Evolutionary conservation across 2,113 vertebrate genomes (phyloP).

Genomic region (Rhodinocichla rosea): DNA sequence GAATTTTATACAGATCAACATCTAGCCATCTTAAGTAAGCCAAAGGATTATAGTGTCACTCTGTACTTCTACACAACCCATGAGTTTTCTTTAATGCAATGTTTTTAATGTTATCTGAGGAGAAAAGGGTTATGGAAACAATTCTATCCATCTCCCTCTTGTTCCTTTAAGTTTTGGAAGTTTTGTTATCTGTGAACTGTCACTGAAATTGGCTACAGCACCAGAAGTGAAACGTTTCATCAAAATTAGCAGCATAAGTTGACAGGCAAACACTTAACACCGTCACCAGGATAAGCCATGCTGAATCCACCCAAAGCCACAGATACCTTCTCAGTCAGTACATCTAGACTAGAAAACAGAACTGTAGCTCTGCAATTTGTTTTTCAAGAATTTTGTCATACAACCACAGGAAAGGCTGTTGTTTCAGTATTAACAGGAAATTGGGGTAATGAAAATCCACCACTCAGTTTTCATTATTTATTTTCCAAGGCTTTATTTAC

Average conservation of each 20-base stretch:
- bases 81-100: background rate
- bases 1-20: background rate
- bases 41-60: background rate
- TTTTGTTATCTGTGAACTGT: background rate
- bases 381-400: background rate
- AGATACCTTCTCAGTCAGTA: background rate
- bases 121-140: background rate
- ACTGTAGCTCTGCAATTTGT: background rate
- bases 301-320: fast-evolving
- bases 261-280: background rate
- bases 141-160: background rate
- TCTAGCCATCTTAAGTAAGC: background rate
- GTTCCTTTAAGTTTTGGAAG: background rate
- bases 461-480: background rate
- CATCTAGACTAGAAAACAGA: background rate
- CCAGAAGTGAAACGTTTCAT: fast-evolving
- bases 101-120: background rate
- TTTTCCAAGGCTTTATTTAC: background rate
- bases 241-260: background rate
- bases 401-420: background rate
- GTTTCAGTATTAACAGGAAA: background rate
- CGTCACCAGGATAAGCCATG: background rate
- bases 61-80: background rate
- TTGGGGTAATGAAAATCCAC: background rate
- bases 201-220: background rate